These are phyloP conservation scores for Phania funesta DNA, from an alignment of 2,888 invertebrate species.

Conservation along the genomic window DNA sequence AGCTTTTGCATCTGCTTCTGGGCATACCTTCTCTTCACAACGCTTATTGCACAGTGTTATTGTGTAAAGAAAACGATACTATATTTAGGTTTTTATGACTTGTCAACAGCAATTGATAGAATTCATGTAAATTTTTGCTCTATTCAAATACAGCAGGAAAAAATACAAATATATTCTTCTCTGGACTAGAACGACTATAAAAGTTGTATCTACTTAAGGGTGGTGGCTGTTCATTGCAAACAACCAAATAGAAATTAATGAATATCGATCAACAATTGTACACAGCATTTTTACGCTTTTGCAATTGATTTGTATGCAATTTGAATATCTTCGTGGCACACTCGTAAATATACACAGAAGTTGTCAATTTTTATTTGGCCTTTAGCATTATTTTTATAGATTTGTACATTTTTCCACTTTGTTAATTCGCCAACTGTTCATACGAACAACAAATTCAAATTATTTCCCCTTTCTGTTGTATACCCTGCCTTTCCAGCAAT, in stretches of 20 bases:
- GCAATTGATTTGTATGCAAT: constrained; percentile 61
- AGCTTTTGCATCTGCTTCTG: background rate
- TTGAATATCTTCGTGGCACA: constrained; percentile 36
- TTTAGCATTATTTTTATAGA: constrained; percentile 60
- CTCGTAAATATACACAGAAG: background rate
- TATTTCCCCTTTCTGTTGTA: background rate
- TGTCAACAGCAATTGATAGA: constrained; percentile 67
- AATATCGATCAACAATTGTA: constrained; percentile 34
- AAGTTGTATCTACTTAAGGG: constrained; percentile 32
- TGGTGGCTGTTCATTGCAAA: constrained; percentile 1
- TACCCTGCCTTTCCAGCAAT: constrained; percentile 10
- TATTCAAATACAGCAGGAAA: background rate
- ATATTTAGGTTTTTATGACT: constrained; percentile 67
- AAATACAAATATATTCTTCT: background rate
- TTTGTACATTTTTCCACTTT: constrained; percentile 74
- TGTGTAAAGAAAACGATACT: constrained; percentile 53
- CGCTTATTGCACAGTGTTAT: constrained; percentile 7
- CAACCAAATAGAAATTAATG: constrained; percentile 40
- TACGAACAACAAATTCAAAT: constrained; percentile 73
- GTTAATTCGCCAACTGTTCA: constrained; percentile 75
- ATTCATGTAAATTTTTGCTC: constrained; percentile 52
- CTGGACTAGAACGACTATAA: constrained; percentile 33
- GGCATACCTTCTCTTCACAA: constrained; percentile 5
- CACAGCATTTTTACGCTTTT: constrained; percentile 32
- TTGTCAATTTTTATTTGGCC: constrained; percentile 47